These are phyloP conservation scores for Trachops cirrhosus DNA, from an alignment of 2,797 vertebrate genomes.

Conservation along the genomic window DNA sequence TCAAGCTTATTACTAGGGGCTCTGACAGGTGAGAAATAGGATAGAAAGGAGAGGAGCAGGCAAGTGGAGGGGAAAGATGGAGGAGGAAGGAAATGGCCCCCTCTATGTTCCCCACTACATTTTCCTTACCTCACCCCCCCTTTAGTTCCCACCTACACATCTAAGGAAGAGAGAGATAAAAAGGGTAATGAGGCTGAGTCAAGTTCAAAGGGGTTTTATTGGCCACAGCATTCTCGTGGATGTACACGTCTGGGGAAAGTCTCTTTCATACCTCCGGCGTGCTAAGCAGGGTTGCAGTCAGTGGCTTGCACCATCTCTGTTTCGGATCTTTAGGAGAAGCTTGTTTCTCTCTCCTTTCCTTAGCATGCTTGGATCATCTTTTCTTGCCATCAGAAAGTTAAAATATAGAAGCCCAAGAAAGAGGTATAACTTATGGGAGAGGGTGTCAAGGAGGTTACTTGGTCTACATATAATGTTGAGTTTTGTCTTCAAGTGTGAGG, in stretches of 20 bases:
- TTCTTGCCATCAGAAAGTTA: neutral
- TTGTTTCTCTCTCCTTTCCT: neutral
- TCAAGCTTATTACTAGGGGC: neutral
- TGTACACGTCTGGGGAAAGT: neutral
- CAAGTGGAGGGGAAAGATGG: neutral
- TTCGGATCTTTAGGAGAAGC: neutral
- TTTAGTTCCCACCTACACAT: neutral
- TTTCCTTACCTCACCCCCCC: neutral
- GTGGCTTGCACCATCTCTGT: neutral
- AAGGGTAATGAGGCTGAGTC: neutral
- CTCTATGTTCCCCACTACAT: neutral
- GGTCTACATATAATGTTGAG: neutral
- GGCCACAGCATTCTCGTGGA: neutral
- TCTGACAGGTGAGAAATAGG: neutral
- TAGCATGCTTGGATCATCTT: neutral
- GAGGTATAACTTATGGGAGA: neutral
- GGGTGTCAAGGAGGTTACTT: neutral
- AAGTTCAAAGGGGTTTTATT: neutral
- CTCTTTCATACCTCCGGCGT: neutral
- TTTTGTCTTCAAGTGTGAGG: neutral
- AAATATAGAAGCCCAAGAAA: neutral
- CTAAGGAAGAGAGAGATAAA: neutral
- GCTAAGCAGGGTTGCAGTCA: neutral
- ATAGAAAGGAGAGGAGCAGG: neutral
- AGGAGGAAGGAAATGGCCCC: too few species aligned